Evolutionary conservation across 2,888 invertebrate genomes (phyloP).

Genomic region (Pherbina coryleti): DNA sequence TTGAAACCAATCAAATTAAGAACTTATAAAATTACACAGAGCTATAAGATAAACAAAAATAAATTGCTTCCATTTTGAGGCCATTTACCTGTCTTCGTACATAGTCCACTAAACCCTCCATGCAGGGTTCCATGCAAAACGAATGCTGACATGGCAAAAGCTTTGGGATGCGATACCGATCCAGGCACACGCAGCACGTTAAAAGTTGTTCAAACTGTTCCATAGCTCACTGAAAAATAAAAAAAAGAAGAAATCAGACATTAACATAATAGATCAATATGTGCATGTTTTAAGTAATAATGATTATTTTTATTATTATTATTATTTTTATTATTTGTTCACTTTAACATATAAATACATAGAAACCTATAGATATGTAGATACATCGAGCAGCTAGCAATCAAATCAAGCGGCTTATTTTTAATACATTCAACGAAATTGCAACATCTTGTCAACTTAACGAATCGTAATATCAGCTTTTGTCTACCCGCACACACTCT

Average conservation of each 20-base stretch:
- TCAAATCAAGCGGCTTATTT: no score
- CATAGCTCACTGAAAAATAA: constrained; percentile 73
- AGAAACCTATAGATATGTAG: no score
- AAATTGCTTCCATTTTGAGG: no score
- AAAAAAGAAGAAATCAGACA: constrained; percentile 33
- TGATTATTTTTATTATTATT: no score
- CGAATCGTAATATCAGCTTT: neutral
- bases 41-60: neutral
- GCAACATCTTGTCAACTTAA: neutral
- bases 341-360: neutral
- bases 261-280: constrained; percentile 6
- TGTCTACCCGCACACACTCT: no score
- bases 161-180: constrained; percentile 97
- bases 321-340: neutral
- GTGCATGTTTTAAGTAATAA: neutral
- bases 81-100: constrained; percentile 86
- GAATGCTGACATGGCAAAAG: constrained; percentile 99
- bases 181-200: constrained; percentile 98
- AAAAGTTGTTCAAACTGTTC: constrained; percentile 97
- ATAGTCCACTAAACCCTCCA: constrained; percentile 96
- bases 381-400: no score
- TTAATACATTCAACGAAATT: neutral
- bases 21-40: neutral
- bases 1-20: neutral
- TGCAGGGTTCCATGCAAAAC: constrained; percentile 98